These are phyloP conservation scores for Sebastes trivittatus DNA, from an alignment of 2,797 vertebrate species.

Conservation along the genomic window DNA sequence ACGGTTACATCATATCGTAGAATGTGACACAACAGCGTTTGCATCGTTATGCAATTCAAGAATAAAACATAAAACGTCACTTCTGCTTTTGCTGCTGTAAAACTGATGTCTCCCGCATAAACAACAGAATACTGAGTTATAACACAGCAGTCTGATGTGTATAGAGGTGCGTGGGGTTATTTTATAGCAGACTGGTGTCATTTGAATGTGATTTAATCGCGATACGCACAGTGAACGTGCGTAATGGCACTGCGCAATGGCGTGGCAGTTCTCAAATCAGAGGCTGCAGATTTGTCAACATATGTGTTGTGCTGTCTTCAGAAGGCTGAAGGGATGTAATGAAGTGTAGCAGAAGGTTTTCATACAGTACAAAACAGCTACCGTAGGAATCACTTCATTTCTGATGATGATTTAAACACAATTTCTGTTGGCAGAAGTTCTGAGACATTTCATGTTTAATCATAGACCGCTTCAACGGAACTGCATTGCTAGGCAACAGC, in stretches of 20 bases:
- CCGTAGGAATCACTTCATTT: not conserved
- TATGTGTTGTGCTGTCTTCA: not conserved
- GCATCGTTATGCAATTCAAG: too few species aligned
- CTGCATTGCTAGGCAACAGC: not conserved
- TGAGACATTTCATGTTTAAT: not conserved
- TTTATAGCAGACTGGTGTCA: not conserved
- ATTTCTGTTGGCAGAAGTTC: not conserved
- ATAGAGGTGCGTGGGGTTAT: not conserved
- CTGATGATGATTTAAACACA: not conserved
- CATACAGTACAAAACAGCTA: not conserved
- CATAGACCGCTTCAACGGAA: not conserved
- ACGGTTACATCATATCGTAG: accelerated
- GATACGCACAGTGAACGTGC: not conserved
- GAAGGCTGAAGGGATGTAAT: not conserved
- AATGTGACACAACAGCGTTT: not conserved
- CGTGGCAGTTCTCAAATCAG: not conserved
- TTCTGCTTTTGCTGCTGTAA: too few species aligned
- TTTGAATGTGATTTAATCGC: not conserved
- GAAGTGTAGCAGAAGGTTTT: not conserved
- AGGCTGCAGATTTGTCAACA: not conserved
- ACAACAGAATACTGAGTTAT: too few species aligned
- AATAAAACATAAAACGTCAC: too few species aligned
- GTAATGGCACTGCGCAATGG: not conserved
- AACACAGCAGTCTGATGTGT: too few species aligned
- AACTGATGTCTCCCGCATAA: too few species aligned